Evolutionary conservation across 2,113 vertebrate genomes (phyloP).

Genomic region (human (Homo sapiens)): DNA sequence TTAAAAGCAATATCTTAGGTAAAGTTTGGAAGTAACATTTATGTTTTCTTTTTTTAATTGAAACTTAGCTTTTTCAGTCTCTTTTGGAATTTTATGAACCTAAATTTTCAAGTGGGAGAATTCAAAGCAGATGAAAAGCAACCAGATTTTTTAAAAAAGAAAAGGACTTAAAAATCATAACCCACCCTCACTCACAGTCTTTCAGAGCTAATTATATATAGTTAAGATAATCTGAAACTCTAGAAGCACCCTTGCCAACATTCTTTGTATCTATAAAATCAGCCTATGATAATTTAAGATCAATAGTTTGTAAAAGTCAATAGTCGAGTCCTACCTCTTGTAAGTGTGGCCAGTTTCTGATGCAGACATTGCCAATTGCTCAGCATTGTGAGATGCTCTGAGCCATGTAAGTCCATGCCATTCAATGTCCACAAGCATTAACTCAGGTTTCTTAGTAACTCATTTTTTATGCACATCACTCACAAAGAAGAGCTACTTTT

Average conservation of each 20-base stretch:
- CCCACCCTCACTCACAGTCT: not conserved
- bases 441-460: not conserved
- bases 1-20: not conserved
- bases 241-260: constrained; percentile 15
- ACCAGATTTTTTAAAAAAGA: constrained; percentile 6
- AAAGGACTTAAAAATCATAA: constrained; percentile 35
- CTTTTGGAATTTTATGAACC: constrained; percentile 29
- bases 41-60: constrained; percentile 26
- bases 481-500: constrained; percentile 23
- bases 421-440: not conserved
- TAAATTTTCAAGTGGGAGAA: constrained; percentile 46
- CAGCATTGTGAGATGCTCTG: not conserved
- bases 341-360: not conserved
- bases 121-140: constrained; percentile 52
- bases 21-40: constrained; percentile 27
- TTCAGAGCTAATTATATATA: constrained; percentile 39
- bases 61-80: not conserved
- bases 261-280: constrained; percentile 52
- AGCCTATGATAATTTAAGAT: constrained; percentile 51
- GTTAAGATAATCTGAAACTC: constrained; percentile 62
- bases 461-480: not conserved
- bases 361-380: not conserved
- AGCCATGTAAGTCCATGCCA: not conserved
- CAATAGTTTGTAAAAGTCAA: constrained; percentile 41
- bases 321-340: not conserved